These are phyloP conservation scores for Cephalopachus bancanus DNA, from an alignment of 2,797 vertebrate species.

Conservation along the genomic window DNA sequence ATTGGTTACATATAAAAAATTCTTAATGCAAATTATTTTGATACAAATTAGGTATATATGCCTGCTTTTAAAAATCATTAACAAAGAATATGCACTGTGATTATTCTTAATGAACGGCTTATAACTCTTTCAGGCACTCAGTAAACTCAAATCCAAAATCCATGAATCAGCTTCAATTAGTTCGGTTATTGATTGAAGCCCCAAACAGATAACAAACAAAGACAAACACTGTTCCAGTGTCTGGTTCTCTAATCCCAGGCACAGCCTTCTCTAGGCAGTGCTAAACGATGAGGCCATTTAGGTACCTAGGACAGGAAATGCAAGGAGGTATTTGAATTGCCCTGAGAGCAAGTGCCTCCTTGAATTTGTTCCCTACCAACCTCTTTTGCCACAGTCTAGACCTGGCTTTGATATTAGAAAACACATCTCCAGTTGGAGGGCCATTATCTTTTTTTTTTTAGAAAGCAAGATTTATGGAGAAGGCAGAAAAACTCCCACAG, in stretches of 20 bases:
- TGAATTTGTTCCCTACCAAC: no score
- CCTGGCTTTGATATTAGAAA: background rate
- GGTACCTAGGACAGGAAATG: background rate
- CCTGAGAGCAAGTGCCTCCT: background rate
- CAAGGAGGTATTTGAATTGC: fast-evolving
- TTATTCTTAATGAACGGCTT: conserved; percentile 38
- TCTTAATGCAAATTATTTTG: conserved; percentile 30
- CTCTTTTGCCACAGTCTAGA: background rate
- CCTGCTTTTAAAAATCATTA: conserved; percentile 58
- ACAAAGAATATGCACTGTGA: background rate
- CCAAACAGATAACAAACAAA: background rate
- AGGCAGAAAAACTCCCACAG: no score
- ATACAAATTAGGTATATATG: background rate
- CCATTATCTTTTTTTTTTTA: no score
- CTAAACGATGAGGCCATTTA: background rate
- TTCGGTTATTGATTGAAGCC: conserved; percentile 36
- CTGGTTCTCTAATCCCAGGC: background rate
- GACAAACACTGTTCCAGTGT: background rate
- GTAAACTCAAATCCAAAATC: conserved; percentile 49
- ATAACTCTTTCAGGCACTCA: conserved; percentile 20
- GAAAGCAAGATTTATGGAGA: no score
- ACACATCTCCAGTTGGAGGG: background rate
- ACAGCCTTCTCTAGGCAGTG: background rate
- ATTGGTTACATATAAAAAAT: conserved; percentile 62
- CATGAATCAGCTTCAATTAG: conserved; percentile 35